A percentile compares a stretch with the other conserved stretches of the same genome.
phyloP scores from a whole-genome alignment of 2,797 vertebrate genomes.

The Pteronotus mesoamericanus region DNA sequence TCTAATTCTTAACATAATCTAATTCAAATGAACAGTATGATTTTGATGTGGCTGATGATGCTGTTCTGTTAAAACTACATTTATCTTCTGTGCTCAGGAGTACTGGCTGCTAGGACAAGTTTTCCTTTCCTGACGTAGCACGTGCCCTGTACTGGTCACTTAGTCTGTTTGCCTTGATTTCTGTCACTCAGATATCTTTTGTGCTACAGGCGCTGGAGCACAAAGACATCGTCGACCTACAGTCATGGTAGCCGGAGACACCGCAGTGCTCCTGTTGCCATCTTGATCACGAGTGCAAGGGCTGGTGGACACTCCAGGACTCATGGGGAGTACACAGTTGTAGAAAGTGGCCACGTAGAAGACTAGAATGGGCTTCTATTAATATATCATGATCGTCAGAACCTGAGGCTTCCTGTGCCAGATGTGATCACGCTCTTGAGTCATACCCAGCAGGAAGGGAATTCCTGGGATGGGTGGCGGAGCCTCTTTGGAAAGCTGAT shows the following conservation, averaged over 20 bases:
- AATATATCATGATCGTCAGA: not conserved
- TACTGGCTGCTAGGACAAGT: not conserved
- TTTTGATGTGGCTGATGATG: not conserved
- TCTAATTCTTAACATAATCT: not conserved
- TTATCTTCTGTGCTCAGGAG: not conserved
- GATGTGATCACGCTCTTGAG: not conserved
- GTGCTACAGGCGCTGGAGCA: not conserved
- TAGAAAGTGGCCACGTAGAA: not conserved
- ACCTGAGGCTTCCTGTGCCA: not conserved
- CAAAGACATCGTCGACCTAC: not conserved
- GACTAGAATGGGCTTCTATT: not conserved
- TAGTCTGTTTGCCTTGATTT: not conserved
- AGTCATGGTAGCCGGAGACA: not conserved
- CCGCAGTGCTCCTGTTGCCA: not conserved
- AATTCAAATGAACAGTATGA: not conserved
- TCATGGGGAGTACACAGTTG: not conserved
- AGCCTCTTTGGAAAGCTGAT: not conserved
- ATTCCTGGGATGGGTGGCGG: not conserved
- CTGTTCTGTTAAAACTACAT: not conserved
- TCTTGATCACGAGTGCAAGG: not conserved
- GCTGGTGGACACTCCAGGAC: not conserved
- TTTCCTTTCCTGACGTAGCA: not conserved
- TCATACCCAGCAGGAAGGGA: not conserved
- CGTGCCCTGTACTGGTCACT: rapidly evolving
- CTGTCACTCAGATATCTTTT: not conserved